phyloP scores from a whole-genome alignment of 1,140 invertebrate genomes.

The Drosophila saltans region DNA sequence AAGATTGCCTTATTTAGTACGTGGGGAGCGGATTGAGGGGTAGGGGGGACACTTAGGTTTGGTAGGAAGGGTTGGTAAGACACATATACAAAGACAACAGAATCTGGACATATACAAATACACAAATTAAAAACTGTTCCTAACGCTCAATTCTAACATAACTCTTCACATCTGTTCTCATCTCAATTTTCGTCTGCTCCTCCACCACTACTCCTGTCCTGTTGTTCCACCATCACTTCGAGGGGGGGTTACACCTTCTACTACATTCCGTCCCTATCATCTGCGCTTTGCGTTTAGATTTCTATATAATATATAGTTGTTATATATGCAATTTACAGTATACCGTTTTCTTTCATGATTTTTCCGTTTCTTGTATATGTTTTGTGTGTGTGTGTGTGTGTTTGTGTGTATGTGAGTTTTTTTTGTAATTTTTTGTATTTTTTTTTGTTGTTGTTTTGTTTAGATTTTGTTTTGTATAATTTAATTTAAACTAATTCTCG shows the following conservation, averaged over 20 bases:
- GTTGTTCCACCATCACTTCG: neutral
- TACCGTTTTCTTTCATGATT: constrained; percentile 53
- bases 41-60: neutral
- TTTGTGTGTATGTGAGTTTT: constrained; percentile 40
- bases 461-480: constrained; percentile 53
- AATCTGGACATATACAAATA: constrained; percentile 42
- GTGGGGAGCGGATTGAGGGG: neutral
- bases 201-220: constrained; percentile 7
- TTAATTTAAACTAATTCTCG: constrained; percentile 78
- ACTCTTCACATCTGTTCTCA: constrained; percentile 46
- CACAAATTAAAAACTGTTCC: constrained; percentile 51
- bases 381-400: constrained; percentile 32
- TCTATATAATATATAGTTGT: constrained; percentile 48
- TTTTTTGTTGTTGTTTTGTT: constrained; percentile 38
- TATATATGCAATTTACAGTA: constrained; percentile 70
- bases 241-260: neutral
- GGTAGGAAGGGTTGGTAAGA: neutral
- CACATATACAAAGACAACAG: constrained; percentile 41
- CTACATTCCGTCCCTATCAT: constrained; percentile 22
- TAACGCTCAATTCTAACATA: constrained; percentile 56
- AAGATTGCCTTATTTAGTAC: constrained; percentile 46
- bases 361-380: constrained; percentile 47
- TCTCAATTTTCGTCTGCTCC: constrained; percentile 16
- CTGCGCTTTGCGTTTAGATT: constrained; percentile 76
- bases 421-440: constrained; percentile 33